Evolutionary conservation across 2,888 invertebrate genomes (phyloP).

Genomic region (Shargacucullia verbasci): DNA sequence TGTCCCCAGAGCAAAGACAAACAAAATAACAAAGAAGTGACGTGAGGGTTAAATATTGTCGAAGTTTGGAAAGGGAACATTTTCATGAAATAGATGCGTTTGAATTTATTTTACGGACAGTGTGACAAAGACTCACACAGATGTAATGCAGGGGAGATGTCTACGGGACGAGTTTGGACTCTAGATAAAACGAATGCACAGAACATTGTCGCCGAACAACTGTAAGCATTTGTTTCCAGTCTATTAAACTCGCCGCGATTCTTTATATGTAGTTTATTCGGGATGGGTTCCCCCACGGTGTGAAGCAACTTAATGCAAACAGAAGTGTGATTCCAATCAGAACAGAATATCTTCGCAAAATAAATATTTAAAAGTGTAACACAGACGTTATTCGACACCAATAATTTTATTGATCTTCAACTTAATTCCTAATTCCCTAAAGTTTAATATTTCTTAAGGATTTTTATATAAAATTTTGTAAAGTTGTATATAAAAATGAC

Average conservation of each 20-base stretch:
- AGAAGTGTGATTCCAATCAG: not conserved
- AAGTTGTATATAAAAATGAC: too few species aligned
- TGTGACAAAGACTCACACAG: slow-evolving; percentile 18
- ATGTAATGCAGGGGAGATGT: slow-evolving; percentile 1
- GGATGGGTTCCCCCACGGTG: not conserved
- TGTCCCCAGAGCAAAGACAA: slow-evolving; percentile 58
- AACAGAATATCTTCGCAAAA: too few species aligned
- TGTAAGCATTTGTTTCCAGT: slow-evolving; percentile 25
- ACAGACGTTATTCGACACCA: too few species aligned
- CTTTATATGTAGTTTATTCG: too few species aligned
- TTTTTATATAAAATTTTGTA: too few species aligned
- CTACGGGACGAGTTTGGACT: slow-evolving; percentile 9
- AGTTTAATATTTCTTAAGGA: too few species aligned
- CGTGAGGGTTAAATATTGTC: slow-evolving; percentile 76
- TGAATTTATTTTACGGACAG: slow-evolving; percentile 43
- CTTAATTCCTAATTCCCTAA: too few species aligned
- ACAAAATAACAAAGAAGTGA: slow-evolving; percentile 69
- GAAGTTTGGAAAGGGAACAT: slow-evolving; percentile 66
- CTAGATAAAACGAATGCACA: slow-evolving; percentile 29
- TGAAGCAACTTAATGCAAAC: slow-evolving; percentile 8
- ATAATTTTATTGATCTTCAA: too few species aligned
- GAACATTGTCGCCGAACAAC: slow-evolving; percentile 19
- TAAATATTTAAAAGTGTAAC: too few species aligned
- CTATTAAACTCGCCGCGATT: slow-evolving; percentile 23
- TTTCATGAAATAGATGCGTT: slow-evolving; percentile 36